Evolutionary conservation across 2,888 invertebrate genomes (phyloP), one percentile per base, ranked within the genome.

Genomic region (Aleiodes leptofemur): DNA sequence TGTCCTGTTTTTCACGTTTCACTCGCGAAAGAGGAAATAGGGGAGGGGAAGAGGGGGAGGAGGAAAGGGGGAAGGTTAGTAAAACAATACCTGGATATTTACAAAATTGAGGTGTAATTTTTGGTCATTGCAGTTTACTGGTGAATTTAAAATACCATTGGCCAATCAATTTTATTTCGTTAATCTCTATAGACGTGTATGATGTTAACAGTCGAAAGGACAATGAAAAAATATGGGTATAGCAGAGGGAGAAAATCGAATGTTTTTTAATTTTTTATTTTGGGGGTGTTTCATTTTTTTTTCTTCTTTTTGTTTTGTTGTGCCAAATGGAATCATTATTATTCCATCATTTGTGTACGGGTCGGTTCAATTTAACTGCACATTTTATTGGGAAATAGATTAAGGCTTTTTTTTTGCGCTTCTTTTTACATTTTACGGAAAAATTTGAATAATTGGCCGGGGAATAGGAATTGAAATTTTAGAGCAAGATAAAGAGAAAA

Each of bases 81-180:
- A 31, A 68, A 68, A 68, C 68, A 68, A 68, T 68, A 51, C 68
- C 29, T 51, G n/a, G n/a, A 68, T 68, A 51, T 68, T 68, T 68
- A 68, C 68, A 34, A 51, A 68, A 68, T 68, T 68, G 68, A 68
- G 68, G 51, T 64, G 64, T 64, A 64, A 64, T 64, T 64, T 64
- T 64, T 64, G 64, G 64, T 64, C 16, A 64, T 64, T 64, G 43
- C 8, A 64, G 64, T 64, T 64, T 64, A 64, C 43, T 16, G 64
- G 16, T 64, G 43, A 64, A 64, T 64, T 48, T 64, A 43, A 64
- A 64, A 64, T 64, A 64, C 38, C 61, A 16, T n/a, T 2, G 64
- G 64, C 64, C 64, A 64, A 64, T 64, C 64, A 38, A 23, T 14
- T 16, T 48, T 64, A 43, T 64, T 64, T 9, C 43, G 64, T 43